A percentile compares a stretch with the other conserved stretches of the same genome.
phyloP scores from a whole-genome alignment of 2,888 invertebrate genomes.

The Melangyna quadrimaculata region DNA sequence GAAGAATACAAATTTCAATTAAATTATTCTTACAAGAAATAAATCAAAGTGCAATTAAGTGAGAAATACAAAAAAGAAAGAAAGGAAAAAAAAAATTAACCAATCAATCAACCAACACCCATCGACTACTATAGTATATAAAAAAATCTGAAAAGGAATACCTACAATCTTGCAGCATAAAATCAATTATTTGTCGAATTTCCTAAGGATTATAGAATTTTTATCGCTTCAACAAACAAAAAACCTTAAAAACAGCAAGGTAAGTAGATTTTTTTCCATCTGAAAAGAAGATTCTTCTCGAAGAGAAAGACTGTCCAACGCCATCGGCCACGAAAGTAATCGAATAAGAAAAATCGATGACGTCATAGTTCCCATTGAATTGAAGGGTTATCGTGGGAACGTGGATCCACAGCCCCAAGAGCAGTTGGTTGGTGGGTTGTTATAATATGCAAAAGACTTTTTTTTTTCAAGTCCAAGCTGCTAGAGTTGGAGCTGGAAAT shows the following conservation, averaged over 20 bases:
- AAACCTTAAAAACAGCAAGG: slow-evolving; percentile 55
- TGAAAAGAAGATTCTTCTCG: slow-evolving; percentile 17
- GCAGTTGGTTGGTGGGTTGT: not conserved
- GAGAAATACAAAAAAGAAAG: slow-evolving; percentile 19
- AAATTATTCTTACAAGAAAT: not conserved
- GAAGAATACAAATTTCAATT: not conserved
- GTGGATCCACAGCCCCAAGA: not conserved
- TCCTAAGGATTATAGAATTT: slow-evolving; percentile 37
- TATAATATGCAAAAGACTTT: not conserved
- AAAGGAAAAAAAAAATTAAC: slow-evolving; percentile 4
- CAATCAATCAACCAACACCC: slow-evolving; percentile 68
- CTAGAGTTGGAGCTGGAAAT: not conserved
- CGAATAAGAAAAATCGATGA: slow-evolving; percentile 52
- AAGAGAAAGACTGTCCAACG: slow-evolving; percentile 6
- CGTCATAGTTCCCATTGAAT: slow-evolving; percentile 55
- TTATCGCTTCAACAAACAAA: slow-evolving; percentile 20
- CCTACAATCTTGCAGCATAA: slow-evolving; percentile 49
- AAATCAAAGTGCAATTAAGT: slow-evolving; percentile 43
- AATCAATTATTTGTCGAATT: slow-evolving; percentile 56
- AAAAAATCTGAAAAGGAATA: slow-evolving; percentile 49
- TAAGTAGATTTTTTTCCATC: slow-evolving; percentile 36
- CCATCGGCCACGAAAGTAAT: slow-evolving; percentile 10
- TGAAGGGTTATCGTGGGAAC: slow-evolving; percentile 39
- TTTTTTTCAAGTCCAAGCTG: not conserved
- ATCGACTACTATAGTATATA: slow-evolving; percentile 40